These are phyloP conservation scores for Hydropotes inermis DNA, from an alignment of 2,113 vertebrate genomes.

Conservation along the genomic window DNA sequence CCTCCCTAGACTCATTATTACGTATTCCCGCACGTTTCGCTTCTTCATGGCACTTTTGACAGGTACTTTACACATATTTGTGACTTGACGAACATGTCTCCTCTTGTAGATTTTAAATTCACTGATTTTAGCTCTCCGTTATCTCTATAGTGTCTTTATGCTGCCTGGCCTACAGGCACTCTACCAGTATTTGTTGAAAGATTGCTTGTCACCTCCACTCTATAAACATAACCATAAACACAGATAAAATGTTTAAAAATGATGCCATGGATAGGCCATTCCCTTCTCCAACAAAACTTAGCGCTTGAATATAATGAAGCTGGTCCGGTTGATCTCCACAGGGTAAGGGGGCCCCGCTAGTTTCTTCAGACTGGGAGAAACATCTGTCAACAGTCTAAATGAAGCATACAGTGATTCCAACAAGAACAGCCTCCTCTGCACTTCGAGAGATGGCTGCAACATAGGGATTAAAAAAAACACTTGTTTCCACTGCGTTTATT, in stretches of 20 bases:
- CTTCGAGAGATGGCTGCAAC: not conserved
- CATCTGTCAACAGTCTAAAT: not conserved
- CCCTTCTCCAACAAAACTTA: not conserved
- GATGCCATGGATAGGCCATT: not conserved
- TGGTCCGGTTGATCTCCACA: not conserved
- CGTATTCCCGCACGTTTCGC: not conserved
- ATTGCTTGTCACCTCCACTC: not conserved
- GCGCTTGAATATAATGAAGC: not conserved
- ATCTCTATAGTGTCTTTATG: not conserved
- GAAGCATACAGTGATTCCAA: not conserved
- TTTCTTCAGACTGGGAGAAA: not conserved
- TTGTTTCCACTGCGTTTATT: conserved; percentile 71
- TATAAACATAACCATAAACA: not conserved
- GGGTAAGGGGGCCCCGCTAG: not conserved
- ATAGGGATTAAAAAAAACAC: conserved; percentile 22
- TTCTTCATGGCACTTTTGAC: not conserved
- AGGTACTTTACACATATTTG: not conserved
- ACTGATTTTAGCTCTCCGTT: not conserved
- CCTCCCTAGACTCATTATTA: not conserved
- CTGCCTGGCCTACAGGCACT: not conserved
- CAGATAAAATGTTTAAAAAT: not conserved
- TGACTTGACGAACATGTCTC: not conserved
- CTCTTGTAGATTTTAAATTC: not conserved
- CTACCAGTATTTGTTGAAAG: not conserved
- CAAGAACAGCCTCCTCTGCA: not conserved